A percentile compares a stretch with the other conserved stretches of the same genome.
These are phyloP conservation scores for Micromussa lordhowensis DNA, from an alignment of 92 coral and sea anemone species.

Conservation along the genomic window DNA sequence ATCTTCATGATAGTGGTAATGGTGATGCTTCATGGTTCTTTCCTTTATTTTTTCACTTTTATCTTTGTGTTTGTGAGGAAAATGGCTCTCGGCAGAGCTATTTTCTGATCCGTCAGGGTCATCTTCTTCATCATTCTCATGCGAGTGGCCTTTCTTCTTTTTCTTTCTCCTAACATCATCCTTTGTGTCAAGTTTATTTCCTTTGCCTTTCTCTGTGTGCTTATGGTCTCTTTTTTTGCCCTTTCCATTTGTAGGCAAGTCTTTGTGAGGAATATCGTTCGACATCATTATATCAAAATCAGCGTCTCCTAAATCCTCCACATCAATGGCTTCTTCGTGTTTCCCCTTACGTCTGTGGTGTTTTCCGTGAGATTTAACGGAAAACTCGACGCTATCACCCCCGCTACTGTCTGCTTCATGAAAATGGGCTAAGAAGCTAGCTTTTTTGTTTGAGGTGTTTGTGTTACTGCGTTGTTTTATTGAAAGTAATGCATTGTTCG, in stretches of 20 bases:
- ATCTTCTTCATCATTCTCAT: constrained; percentile 45
- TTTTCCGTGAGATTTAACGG: constrained; percentile 44
- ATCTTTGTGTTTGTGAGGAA: constrained; percentile 4
- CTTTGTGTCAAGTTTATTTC: not conserved
- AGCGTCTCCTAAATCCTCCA: constrained; percentile 88
- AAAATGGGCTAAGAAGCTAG: constrained; percentile 48
- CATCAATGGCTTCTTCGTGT: constrained; percentile 46
- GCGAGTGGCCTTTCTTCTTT: constrained; percentile 13
- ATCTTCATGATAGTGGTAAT: constrained; percentile 11
- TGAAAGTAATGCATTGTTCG: not conserved
- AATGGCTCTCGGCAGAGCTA: not conserved
- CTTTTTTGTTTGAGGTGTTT: not conserved
- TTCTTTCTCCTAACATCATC: constrained; percentile 11
- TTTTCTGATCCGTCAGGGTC: constrained; percentile 24
- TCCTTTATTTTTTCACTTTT: not conserved
- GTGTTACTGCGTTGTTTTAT: constrained; percentile 24
- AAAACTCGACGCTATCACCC: constrained; percentile 58
- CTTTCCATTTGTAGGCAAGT: constrained; percentile 38
- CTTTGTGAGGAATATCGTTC: constrained; percentile 82
- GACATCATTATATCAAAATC: constrained; percentile 93
- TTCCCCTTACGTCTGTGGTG: constrained; percentile 35
- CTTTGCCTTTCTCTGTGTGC: not conserved
- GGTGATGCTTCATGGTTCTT: not conserved
- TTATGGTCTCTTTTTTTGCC: not conserved
- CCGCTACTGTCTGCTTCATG: constrained; percentile 16